Base-by-base conservation (phyloP, 2,888 invertebrate genomes). In the Hypolimnas misippus region DNA sequence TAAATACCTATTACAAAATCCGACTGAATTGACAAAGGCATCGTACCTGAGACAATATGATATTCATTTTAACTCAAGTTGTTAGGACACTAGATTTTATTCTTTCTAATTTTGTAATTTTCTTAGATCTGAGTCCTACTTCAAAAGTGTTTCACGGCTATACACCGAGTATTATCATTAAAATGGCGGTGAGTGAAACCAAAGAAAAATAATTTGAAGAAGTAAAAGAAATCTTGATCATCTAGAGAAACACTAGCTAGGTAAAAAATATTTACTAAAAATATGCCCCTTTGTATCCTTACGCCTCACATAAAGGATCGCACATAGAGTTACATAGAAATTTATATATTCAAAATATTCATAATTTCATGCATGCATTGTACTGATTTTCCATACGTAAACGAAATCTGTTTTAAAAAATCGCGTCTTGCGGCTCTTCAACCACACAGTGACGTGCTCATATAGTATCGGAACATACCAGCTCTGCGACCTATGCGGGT, bases 161-260 rank as follows among this genome's bases (percentile, higher is more conserved):
- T 61, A 67, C 63, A 44, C 62, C 67, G 60, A 57, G 42, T 17
- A 46, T 55, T 56, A 64, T 56, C 44, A 59, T 55, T 63, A 59
- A 33, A 58, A 78, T 78, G 77, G 74, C 73, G 78, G 70, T 78
- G 78, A 76, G 73, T 74, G 73, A 76, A 74, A 73, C 66, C 54
- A 75, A 78, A 70, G 38, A 73, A 75, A 70, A 70, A 60, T 51
- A 69, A 70, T 62, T 67, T 29, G 63, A 71, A 70, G 58, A 69
- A 69, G 57, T 63, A 69, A 65, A 51, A 57, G 51, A 64, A 62
- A 64, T 59, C 52, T 58, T 63, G 40, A 64, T 54, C 38, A 46
- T 59, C 53, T 54, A 56, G 40, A 31, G 8, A 49, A n/a, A 17
- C 8, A 42, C 8, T 14, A 31, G 21, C 31, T 51, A 54, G 21